Evolutionary conservation across 2,113 vertebrate genomes (phyloP).

Genomic region (Tetrao urogallus): DNA sequence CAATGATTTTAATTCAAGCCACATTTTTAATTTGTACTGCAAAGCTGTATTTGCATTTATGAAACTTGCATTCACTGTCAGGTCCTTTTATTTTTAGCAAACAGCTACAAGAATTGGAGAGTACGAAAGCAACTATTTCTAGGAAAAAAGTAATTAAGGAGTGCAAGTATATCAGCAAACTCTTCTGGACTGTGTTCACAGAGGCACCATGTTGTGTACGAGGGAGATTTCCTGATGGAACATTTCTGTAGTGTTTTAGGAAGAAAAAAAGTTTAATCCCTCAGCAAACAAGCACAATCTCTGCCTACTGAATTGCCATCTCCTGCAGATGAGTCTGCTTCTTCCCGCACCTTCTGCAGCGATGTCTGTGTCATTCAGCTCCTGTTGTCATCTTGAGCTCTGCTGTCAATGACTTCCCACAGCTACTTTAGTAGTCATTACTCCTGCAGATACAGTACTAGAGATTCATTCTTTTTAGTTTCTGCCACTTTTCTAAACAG

Average conservation of each 20-base stretch:
- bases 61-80: background rate
- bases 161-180: background rate
- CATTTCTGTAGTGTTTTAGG: background rate
- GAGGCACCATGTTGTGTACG: rapidly evolving
- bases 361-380: rapidly evolving
- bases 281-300: background rate
- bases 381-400: rapidly evolving
- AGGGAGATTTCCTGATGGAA: background rate
- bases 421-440: rapidly evolving
- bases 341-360: background rate
- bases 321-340: background rate
- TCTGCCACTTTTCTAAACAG: background rate
- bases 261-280: background rate
- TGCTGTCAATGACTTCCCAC: rapidly evolving
- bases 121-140: background rate
- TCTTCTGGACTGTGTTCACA: background rate
- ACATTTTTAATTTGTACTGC: background rate
- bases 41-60: background rate
- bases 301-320: background rate
- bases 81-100: background rate
- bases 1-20: background rate
- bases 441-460: background rate
- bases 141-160: background rate
- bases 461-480: background rate
- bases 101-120: background rate